These are phyloP conservation scores for Intellagama lesueurii DNA, from an alignment of 2,797 vertebrate genomes.

Conservation along the genomic window DNA sequence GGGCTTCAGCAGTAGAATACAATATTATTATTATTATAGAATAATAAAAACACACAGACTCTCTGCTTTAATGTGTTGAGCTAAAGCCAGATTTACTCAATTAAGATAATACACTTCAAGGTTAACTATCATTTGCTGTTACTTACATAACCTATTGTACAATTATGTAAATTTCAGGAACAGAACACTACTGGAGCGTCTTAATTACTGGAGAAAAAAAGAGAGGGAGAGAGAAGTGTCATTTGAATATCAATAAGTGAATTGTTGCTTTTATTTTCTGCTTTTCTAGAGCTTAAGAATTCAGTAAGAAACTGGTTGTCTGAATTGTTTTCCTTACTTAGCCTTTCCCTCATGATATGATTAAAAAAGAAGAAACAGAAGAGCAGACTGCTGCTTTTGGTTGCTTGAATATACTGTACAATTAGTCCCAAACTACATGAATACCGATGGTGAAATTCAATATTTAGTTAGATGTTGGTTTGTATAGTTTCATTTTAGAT, in stretches of 20 bases:
- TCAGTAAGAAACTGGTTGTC: conserved; percentile 66
- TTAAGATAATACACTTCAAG: conserved; percentile 83
- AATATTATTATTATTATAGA: neutral
- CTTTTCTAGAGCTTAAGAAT: conserved; percentile 73
- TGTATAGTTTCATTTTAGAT: conserved; percentile 50
- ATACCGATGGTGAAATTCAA: conserved; percentile 47
- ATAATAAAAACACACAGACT: conserved; percentile 49
- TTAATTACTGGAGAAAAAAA: conserved; percentile 82
- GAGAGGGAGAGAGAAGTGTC: conserved; percentile 60
- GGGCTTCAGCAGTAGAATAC: conserved; percentile 43
- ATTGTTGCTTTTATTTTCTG: conserved; percentile 79
- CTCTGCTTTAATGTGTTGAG: conserved; percentile 80
- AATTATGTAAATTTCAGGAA: conserved; percentile 83
- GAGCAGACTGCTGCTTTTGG: conserved; percentile 29
- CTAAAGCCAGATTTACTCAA: conserved; percentile 82
- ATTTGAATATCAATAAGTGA: conserved; percentile 86
- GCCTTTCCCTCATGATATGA: conserved; percentile 53
- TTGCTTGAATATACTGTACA: conserved; percentile 53
- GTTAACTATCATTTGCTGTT: conserved; percentile 85
- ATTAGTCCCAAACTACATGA: conserved; percentile 51
- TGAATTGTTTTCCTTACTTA: conserved; percentile 43
- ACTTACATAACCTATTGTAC: conserved; percentile 84
- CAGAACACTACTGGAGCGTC: conserved; percentile 80
- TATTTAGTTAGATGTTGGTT: neutral
- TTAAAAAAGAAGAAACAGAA: conserved; percentile 13